A percentile compares a stretch with the other conserved stretches of the same genome.
Conservation (phyloP, 2,113 vertebrate genomes). For the Heptranchias perlo region DNA sequence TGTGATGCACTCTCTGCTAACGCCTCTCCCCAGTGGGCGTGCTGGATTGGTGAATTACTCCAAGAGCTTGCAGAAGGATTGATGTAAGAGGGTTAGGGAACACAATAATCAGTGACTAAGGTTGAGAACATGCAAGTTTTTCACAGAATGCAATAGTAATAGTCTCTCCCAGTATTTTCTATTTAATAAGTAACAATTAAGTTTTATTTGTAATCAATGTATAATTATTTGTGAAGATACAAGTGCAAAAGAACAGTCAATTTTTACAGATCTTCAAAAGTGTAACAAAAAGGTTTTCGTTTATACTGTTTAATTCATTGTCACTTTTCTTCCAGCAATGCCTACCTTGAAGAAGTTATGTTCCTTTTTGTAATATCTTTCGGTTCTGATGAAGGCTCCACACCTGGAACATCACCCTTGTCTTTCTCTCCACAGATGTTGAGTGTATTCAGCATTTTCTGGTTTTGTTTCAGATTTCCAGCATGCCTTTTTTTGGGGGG, state of each 20-base stretch:
- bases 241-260: background rate
- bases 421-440: background rate
- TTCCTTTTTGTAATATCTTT: background rate
- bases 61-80: background rate
- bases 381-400: background rate
- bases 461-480: no score
- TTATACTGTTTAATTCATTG: background rate
- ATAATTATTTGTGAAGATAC: background rate
- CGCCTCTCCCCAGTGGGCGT: background rate
- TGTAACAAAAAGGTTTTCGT: background rate
- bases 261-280: background rate
- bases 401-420: background rate
- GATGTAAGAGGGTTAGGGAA: background rate
- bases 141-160: background rate
- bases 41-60: no score
- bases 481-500: no score
- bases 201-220: background rate
- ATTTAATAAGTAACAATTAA: background rate
- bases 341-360: background rate
- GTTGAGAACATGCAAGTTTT: background rate
- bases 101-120: background rate
- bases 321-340: background rate
- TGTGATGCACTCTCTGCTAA: background rate
- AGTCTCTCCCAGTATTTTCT: background rate
- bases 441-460: background rate